Evolutionary conservation across 2,888 invertebrate species (phyloP).

Genomic region (Caenorhabditis wallacei): DNA sequence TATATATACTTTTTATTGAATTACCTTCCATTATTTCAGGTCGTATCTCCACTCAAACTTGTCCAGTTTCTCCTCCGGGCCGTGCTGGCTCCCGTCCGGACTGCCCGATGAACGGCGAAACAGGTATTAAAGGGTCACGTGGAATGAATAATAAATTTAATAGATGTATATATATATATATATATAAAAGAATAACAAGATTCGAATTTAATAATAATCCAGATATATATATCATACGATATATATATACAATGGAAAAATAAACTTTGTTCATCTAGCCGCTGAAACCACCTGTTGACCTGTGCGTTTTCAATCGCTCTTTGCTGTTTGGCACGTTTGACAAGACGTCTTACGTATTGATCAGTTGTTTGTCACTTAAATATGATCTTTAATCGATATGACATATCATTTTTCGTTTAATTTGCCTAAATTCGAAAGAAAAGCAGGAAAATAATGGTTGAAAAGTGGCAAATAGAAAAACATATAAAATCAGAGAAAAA

Average conservation of each 20-base stretch:
- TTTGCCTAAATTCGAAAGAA: too few species aligned
- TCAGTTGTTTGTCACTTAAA: conserved; percentile 38
- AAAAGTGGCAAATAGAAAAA: too few species aligned
- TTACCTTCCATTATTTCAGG: conserved; percentile 5
- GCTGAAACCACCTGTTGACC: conserved; percentile 29
- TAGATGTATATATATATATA: too few species aligned
- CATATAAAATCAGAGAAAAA: neutral
- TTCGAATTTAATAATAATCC: conserved; percentile 17
- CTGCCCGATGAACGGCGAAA: conserved; percentile 46
- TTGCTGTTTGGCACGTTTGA: conserved; percentile 49
- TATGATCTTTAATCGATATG: conserved; percentile 25
- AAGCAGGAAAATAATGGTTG: too few species aligned
- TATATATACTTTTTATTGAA: neutral
- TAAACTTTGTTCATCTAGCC: conserved; percentile 28
- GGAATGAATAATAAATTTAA: neutral
- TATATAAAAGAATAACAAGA: neutral
- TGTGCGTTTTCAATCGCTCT: conserved; percentile 32
- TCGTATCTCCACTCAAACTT: conserved; percentile 46
- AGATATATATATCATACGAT: neutral
- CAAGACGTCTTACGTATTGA: conserved; percentile 35
- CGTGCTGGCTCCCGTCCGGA: conserved; percentile 45
- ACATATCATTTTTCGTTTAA: neutral
- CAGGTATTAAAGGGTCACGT: conserved; percentile 27
- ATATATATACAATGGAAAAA: neutral
- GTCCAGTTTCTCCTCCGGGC: conserved; percentile 37